phyloP scores from a whole-genome alignment of 2,113 vertebrate species.

The Nyctibius bracteatus region DNA sequence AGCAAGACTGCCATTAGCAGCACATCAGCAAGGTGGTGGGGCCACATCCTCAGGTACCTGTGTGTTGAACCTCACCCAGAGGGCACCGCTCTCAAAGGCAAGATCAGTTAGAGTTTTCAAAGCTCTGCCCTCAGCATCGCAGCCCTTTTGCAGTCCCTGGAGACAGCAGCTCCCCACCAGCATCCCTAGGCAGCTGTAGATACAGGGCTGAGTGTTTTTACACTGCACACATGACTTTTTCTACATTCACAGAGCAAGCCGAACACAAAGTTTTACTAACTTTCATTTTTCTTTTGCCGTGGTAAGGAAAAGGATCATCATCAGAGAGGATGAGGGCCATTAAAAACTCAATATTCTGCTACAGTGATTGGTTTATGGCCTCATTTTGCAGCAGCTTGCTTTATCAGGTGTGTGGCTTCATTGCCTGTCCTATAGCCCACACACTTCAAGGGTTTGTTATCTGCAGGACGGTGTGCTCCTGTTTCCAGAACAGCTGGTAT shows the following conservation, averaged over 20 bases:
- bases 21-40: neutral
- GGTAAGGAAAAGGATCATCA: neutral
- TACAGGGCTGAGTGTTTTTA: neutral
- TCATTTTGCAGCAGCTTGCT: neutral
- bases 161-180: neutral
- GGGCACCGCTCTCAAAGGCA: neutral
- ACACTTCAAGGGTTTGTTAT: neutral
- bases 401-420: neutral
- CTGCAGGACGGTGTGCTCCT: neutral
- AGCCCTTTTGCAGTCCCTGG: neutral
- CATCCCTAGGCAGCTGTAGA: neutral
- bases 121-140: neutral
- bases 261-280: neutral
- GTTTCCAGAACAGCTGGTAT: neutral
- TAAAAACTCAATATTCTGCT: neutral
- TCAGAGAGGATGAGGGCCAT: neutral
- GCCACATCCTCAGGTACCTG: neutral
- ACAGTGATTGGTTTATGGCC: neutral
- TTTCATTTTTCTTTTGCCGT: neutral
- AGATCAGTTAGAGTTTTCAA: neutral
- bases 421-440: neutral
- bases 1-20: neutral
- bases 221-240: neutral
- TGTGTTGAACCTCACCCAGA: accelerated
- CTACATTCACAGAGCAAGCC: neutral